A percentile compares a stretch with the other conserved stretches of the same genome.
These are phyloP conservation scores for Chelonus formosanus DNA, from an alignment of 2,888 invertebrate genomes.

Conservation along the genomic window DNA sequence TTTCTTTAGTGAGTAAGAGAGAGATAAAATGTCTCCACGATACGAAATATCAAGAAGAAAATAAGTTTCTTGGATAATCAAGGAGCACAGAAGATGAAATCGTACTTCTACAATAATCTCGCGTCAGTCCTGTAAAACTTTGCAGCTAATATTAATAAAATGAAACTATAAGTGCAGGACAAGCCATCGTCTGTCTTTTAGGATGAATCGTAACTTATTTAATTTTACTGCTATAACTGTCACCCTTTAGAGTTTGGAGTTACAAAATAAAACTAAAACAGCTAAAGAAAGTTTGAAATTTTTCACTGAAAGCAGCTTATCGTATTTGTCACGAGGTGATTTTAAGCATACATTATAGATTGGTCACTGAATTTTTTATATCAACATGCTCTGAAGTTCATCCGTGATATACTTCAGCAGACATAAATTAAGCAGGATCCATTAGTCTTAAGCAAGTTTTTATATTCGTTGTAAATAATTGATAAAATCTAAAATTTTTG, in stretches of 20 bases:
- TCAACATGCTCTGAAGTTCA: not conserved
- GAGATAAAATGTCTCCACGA: constrained; percentile 4
- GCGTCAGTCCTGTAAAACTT: constrained; percentile 23
- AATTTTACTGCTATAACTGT: constrained; percentile 29
- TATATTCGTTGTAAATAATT: too few species aligned
- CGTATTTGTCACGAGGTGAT: too few species aligned
- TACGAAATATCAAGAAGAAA: constrained; percentile 25
- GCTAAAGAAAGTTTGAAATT: too few species aligned
- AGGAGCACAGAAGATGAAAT: constrained; percentile 19
- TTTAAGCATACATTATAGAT: too few species aligned
- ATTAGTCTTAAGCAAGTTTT: too few species aligned
- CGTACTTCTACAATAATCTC: constrained; percentile 29
- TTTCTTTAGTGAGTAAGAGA: not conserved
- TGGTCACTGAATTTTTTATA: too few species aligned
- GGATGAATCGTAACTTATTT: constrained; percentile 31
- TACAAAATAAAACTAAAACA: too few species aligned
- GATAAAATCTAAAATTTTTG: too few species aligned
- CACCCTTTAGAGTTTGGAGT: not conserved
- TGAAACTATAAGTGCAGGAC: constrained; percentile 21
- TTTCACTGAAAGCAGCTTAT: too few species aligned
- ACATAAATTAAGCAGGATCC: not conserved
- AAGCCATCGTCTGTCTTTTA: constrained; percentile 18
- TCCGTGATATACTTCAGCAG: not conserved
- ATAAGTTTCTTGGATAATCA: constrained; percentile 33
- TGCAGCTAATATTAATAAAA: constrained; percentile 31